phyloP scores from a whole-genome alignment of 2,888 invertebrate genomes.

The Tetheella fluctuosa region DNA sequence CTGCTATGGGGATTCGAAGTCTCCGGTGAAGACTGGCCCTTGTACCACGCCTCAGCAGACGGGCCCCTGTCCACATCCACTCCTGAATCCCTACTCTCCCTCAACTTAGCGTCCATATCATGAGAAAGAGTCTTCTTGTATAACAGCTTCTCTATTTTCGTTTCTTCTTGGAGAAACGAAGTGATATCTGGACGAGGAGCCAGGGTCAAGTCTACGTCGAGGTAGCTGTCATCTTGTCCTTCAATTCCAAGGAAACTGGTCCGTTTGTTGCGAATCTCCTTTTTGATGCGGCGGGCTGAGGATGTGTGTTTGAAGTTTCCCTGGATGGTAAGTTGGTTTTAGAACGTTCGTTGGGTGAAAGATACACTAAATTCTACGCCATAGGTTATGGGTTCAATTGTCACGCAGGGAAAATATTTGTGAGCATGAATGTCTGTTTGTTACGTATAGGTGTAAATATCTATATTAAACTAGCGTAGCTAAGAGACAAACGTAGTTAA shows the following conservation, averaged over 20 bases:
- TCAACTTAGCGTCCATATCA: constrained; percentile 86
- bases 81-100: constrained; percentile 91
- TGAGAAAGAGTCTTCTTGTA: constrained; percentile 89
- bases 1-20: constrained; percentile 88
- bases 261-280: constrained; percentile 92
- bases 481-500: too few relatives aligned
- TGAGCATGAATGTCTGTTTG: too few relatives aligned
- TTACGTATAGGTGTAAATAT: too few relatives aligned
- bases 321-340: constrained; percentile 46
- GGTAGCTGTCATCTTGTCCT: constrained; percentile 87
- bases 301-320: constrained; percentile 89
- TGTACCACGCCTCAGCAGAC: constrained; percentile 85
- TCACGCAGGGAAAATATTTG: too few relatives aligned
- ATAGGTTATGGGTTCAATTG: too few relatives aligned
- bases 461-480: too few relatives aligned
- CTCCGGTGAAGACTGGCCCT: constrained; percentile 76
- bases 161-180: constrained; percentile 90
- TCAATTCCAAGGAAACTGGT: constrained; percentile 94
- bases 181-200: constrained; percentile 92
- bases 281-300: constrained; percentile 93
- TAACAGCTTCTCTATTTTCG: constrained; percentile 89
- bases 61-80: constrained; percentile 87
- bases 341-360: background rate
- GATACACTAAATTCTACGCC: too few relatives aligned
- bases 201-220: constrained; percentile 87